Evolutionary conservation across 2,113 vertebrate species (phyloP), one percentile per base, ranked within the genome.

Genomic region (Engystomops pustulosus): DNA sequence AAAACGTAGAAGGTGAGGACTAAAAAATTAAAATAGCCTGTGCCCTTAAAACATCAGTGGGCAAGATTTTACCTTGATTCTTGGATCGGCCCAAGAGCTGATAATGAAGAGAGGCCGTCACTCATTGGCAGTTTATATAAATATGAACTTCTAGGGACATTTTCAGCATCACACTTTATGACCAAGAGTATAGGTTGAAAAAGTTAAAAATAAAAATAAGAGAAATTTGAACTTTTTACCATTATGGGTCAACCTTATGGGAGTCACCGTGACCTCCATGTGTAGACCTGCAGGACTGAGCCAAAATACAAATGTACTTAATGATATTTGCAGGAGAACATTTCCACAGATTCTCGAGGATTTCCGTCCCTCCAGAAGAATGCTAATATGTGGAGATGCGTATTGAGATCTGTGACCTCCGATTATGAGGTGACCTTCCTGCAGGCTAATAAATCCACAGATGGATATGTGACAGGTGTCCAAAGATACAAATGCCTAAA

Each of bases 371-470:
- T 47, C 41, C 11, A 14, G 12, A 25, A 27, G 70, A 72, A 72
- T 47, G n/a, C 17, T 72, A 72, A 72, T 72, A 27, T 45, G 70
- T 8, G 32, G 32, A n/a, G 27, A 77, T 14, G 12, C 15, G n/a
- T 2, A 51, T n/a, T 14, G 30, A 58, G 47, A 69, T 32, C 47
- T 23, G 20, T 65, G 80, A 20, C 47, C 80, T 58, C 17, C 10
- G 41, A 55, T 47, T 51, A 17, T 27, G 7, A 25, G 45, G 80
- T 81, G 67, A 71, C 8, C 32, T 81, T 55, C 80, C 80, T 81
- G 20, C 80, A 17, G 68, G 67, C 67, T 71, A 71, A 81, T 71
- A 69, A 51, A 81, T 72, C 68, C 47, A 17, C 20, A 23, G 67
- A 55, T 14, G 5, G 30, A 36, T 36, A 27, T 4, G 47, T 81